Base-by-base conservation (phyloP, 2,113 vertebrate species). In the Salminus brasiliensis region DNA sequence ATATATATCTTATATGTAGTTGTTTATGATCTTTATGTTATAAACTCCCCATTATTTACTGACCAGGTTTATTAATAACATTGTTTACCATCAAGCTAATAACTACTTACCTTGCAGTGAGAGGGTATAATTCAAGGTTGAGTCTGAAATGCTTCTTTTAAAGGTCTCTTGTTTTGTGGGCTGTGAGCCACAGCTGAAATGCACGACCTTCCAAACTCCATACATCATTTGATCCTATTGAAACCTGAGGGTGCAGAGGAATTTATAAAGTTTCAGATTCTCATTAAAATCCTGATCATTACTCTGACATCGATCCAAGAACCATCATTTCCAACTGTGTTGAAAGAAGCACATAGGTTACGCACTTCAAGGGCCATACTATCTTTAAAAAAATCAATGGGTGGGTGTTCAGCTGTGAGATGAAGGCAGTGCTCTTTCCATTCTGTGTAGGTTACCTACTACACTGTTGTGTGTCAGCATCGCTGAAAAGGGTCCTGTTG, bases 391-490 rank as follows among this genome's bases (percentile, higher is more conserved):
- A 77, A 76, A 68, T 39, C 18, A 75, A 81, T 43, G 72, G 66
- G 25, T 25, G 49, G 52, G 30, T 67, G 65, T 82, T 82, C 60
- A 41, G 27, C 30, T 70, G 74, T 65, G 71, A 82, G 77, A 78
- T 75, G 11, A 69, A 72, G 60, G 21, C 29, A 41, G 23, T 76
- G 25, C 18, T 65, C 16, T 60, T 47, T 60, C 9, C 39, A 34
- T 32, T 30, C 45, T 18, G 9, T 59, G 23, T 27, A 59, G 3
- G 59, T 62, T 18, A 15, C 59, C 59, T 62, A 4, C 3, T 16
- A 30, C 32, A 62, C 27, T 13, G n/a, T 13, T 29, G 13, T 60
- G 23, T 60, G 27, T 29, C 27, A 60, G 23, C 57, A 5, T n/a
- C 12, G 59, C 15, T 60, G 30, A n/a, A 41, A 30, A 47, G 30